Evolutionary conservation across 2,888 invertebrate species (phyloP), one percentile per base, ranked within the genome.

Genomic region (Hetaerina titia): DNA sequence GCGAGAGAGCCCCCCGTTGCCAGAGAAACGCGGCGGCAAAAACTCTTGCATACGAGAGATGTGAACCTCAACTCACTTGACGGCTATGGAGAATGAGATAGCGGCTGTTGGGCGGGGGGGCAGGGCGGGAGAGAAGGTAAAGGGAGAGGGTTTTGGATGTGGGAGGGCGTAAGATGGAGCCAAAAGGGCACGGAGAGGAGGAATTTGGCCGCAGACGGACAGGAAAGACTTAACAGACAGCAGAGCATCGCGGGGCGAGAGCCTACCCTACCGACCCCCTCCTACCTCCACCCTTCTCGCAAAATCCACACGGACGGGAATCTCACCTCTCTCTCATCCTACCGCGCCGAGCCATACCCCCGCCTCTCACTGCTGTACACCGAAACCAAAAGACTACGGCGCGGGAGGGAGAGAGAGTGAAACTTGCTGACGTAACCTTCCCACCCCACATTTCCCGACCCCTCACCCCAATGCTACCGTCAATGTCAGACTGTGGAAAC

Each of bases 151-250:
- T n/a, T 56, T 5, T 1, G 19, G 56, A 9, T 8, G 22, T 19
- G 7, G 57, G 57, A 22, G 57, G 57, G 6, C 6, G 19, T 17
- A 17, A 19, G 56, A 45, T 22, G 31, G 31, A 11, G n/a, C 13
- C 25, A 31, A 87, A 25, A 69, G 87, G 25, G 87, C 25, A 87
- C 25, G 25, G 60, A 60, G 64, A 69, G 90, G 90, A 63, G 90
- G 90, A 90, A 90, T 90, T 90, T 22, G 90, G 64, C 92, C 92
- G 92, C 92, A 74, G 69, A 74, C 92, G 92, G 92, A 92, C 92
- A 92, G 92, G 69, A 92, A 92, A 92, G 92, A 92, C 92, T 92
- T 69, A 92, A 92, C 92, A 92, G 92, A 92, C 92, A 92, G 92
- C 90, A 90, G 90, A 90, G 90, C 92, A 92, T 92, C 92, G 92